These are phyloP conservation scores for Leptinotarsa rubiginosa DNA, from an alignment of 2,888 invertebrate species.

Conservation along the genomic window DNA sequence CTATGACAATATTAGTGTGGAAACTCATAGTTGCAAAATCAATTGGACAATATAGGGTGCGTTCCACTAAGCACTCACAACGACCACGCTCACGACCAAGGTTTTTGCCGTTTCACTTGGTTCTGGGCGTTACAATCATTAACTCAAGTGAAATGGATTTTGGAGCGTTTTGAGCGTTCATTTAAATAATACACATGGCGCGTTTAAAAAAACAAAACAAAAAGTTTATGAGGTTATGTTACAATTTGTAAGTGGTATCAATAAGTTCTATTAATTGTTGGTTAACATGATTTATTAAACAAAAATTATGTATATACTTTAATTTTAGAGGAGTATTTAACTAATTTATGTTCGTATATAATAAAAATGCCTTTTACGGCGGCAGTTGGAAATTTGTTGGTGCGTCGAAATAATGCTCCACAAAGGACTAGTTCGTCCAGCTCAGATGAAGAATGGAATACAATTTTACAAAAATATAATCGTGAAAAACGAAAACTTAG, in stretches of 20 bases:
- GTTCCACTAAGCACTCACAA: too few species aligned
- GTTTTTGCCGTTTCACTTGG: too few species aligned
- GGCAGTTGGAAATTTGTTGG: constrained; percentile 26
- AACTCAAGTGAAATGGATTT: too few species aligned
- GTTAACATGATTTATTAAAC: constrained; percentile 2
- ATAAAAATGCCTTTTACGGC: constrained; percentile 23
- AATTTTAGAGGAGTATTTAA: constrained; percentile 2
- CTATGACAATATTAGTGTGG: too few species aligned
- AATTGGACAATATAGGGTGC: not conserved
- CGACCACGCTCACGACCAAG: too few species aligned
- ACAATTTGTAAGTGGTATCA: not conserved
- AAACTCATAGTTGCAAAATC: too few species aligned
- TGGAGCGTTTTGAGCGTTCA: not conserved
- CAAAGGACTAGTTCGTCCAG: constrained; percentile 28
- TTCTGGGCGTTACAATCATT: too few species aligned
- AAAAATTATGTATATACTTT: not conserved
- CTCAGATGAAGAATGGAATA: constrained; percentile 34
- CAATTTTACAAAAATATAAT: constrained; percentile 29
- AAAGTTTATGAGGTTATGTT: constrained; percentile 4
- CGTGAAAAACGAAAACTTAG: constrained; percentile 26
- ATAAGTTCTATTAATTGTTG: not conserved
- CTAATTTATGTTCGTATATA: constrained; percentile 17
- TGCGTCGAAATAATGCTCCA: constrained; percentile 32
- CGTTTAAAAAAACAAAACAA: constrained; percentile 11
- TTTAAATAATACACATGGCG: constrained; percentile 5